Percentiles rank a stretch among this genome's conserved stretches.
Conservation (phyloP, 2,797 vertebrate genomes). For the Clarias laeviceps region DNA sequence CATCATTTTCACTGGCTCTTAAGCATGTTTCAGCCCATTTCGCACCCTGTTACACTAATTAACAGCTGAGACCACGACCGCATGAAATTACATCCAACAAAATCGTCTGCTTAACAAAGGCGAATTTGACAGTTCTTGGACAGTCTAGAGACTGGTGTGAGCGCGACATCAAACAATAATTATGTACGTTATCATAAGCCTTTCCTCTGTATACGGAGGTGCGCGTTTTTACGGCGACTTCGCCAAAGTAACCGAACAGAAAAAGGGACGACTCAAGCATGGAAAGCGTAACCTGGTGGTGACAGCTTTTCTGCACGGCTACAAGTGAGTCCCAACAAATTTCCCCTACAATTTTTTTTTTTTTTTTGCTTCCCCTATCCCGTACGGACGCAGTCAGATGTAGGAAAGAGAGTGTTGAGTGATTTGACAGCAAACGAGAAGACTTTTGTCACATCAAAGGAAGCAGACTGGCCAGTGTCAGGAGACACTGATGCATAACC, state of each 20-base stretch:
- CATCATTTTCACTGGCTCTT: conserved; percentile 80
- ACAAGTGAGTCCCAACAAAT: conserved; percentile 44
- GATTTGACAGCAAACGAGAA: conserved; percentile 60
- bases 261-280: conserved; percentile 56
- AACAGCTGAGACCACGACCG: conserved; percentile 82
- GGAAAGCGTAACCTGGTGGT: conserved; percentile 59
- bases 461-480: conserved; percentile 58
- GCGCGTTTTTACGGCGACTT: conserved; percentile 41
- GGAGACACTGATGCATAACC: conserved; percentile 58
- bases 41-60: conserved; percentile 88
- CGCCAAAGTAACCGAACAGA: conserved; percentile 56
- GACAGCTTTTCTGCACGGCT: conserved; percentile 48
- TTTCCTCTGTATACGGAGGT: conserved; percentile 37
- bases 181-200: conserved; percentile 64
- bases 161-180: conserved; percentile 70
- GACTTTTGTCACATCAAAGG: conserved; percentile 52
- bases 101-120: conserved; percentile 75
- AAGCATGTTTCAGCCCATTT: conserved; percentile 78
- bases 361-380: background rate
- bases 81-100: conserved; percentile 84
- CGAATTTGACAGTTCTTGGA: conserved; percentile 81
- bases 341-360: background rate
- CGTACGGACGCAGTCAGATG: conserved; percentile 46
- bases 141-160: conserved; percentile 63
- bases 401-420: conserved; percentile 58